phyloP scores from a whole-genome alignment of 1,140 invertebrate genomes.

The Drosophila sucinea region DNA sequence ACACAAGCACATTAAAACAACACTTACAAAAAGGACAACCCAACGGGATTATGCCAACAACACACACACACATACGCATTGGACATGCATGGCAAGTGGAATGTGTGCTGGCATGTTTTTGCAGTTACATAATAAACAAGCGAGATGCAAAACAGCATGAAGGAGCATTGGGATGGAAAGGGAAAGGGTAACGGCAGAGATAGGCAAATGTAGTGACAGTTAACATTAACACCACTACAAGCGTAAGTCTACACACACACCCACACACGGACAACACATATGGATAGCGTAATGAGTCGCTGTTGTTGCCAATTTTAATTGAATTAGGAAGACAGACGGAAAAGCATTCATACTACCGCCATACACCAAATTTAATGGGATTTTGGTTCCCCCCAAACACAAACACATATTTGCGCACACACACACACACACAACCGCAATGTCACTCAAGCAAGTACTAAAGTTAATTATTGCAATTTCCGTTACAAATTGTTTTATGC shows the following conservation, averaged over 20 bases:
- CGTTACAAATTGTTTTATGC: conserved; percentile 79
- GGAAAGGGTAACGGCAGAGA: background rate
- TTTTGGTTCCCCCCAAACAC: background rate
- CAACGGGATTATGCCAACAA: conserved; percentile 37
- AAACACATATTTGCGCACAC: background rate
- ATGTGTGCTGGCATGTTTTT: conserved; percentile 62
- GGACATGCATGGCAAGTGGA: conserved; percentile 4
- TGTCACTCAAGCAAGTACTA: conserved; percentile 80
- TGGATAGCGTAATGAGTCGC: conserved; percentile 60
- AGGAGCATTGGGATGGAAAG: conserved; percentile 2
- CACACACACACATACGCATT: conserved; percentile 9
- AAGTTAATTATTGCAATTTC: conserved; percentile 81
- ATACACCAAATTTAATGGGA: background rate
- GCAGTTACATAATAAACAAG: conserved; percentile 74
- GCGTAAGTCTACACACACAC: conserved; percentile 63
- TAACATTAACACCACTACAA: conserved; percentile 80
- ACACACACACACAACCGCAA: conserved; percentile 40
- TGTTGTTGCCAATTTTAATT: conserved; percentile 72
- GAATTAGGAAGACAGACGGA: conserved; percentile 65
- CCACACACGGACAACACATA: conserved; percentile 23
- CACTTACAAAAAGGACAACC: conserved; percentile 38
- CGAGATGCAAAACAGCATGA: conserved; percentile 27
- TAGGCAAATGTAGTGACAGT: conserved; percentile 71
- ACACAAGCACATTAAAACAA: conserved; percentile 33
- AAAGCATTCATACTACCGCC: conserved; percentile 18